Evolutionary conservation across 1,140 invertebrate genomes (phyloP).

Genomic region (Drosophila ananassae): DNA sequence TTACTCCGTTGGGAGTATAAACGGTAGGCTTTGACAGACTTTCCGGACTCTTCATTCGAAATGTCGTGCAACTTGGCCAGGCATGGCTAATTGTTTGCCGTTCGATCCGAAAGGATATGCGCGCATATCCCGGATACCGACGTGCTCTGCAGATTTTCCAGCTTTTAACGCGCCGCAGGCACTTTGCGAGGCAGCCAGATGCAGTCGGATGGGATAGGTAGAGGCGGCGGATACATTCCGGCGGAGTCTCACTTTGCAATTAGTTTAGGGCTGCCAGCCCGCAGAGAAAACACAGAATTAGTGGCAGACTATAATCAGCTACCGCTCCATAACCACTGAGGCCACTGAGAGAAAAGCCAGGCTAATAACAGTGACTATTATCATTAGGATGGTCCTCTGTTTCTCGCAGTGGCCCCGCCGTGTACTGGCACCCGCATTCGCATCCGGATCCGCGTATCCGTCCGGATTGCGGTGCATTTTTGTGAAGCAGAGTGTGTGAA

Average conservation of each 20-base stretch:
- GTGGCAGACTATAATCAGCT: constrained; percentile 43
- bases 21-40: too few relatives aligned
- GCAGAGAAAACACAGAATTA: constrained; percentile 50
- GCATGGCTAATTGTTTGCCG: background rate
- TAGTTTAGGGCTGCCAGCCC: constrained; percentile 53
- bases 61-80: too few relatives aligned
- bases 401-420: background rate
- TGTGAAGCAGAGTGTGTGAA: constrained; percentile 47
- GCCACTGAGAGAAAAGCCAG: background rate
- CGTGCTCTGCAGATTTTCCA: constrained; percentile 1
- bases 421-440: constrained; percentile 14
- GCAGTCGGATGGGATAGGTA: constrained; percentile 16
- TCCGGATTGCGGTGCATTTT: constrained; percentile 47
- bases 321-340: background rate
- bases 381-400: background rate
- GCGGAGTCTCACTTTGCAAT: constrained; percentile 51
- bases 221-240: background rate
- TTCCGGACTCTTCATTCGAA: too few relatives aligned
- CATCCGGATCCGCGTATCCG: constrained; percentile 26
- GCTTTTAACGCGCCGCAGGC: constrained; percentile 1
- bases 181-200: constrained; percentile 13
- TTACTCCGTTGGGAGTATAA: constrained; percentile 32
- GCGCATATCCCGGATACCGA: background rate
- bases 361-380: too few relatives aligned
- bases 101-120: constrained; percentile 5